Evolutionary conservation across 1,140 invertebrate species (phyloP), one percentile per base, ranked within the genome.

Genomic region (Eubasilissa regina): DNA sequence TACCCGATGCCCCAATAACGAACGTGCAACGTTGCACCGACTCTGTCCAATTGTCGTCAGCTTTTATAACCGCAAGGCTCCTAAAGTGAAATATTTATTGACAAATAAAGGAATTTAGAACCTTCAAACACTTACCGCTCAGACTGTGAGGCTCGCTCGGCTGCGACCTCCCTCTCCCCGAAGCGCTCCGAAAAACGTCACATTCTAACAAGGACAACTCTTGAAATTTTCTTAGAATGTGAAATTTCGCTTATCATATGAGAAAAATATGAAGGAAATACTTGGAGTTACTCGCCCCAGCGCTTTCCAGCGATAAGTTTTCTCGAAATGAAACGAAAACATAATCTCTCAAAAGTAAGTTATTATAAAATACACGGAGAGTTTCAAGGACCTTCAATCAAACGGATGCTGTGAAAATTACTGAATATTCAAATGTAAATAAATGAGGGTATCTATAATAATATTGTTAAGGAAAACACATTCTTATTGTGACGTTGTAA

Each of bases 51-150:
- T 78, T 78, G 53, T 74, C 68, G 55, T 78, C 68, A 73, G 68
- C 77, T 73, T 74, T 78, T 74, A 78, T 62, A 43, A 60, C 77
- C 55, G 9, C 45, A 62, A 35, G 68, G 13, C 68, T 44, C 21
- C 55, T 62, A 74, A 72, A 78, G 43, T 62, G 66, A 78, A 35
- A 72, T 78, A 70, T 72, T 78, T 72, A 78, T 78, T 72, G 76
- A 70, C 77, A 73, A 78, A 78, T 60, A 78, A 78, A 73, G 53
- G 68, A 78, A 77, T 60, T 60, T 78, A 70, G 76, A 77, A 19
- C 35, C 56, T 4, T 56, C 55, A 44, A 73, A 48, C 35, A 48
- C 19, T 25, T 25, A 9, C 17, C 56, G 47, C 43, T 60, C 17
- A 78, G 68, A 51, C 4, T 51, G 62, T 66, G 47, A 55, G 12